A percentile compares a stretch with the other conserved stretches of the same genome.
Evolutionary conservation across 2,797 vertebrate species (phyloP).

Genomic region (Spinus pinus): DNA sequence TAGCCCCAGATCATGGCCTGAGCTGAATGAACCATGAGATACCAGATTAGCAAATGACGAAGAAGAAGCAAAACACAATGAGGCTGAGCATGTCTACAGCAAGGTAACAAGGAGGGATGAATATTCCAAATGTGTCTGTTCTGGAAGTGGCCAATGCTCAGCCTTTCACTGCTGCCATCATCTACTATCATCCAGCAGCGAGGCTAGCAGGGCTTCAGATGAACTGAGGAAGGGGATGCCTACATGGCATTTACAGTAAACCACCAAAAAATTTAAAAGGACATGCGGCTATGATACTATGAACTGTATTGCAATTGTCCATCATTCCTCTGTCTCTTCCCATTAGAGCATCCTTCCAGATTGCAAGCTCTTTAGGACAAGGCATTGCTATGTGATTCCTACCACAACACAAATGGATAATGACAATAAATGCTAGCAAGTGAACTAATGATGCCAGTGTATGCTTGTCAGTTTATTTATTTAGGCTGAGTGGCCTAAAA

Average conservation of each 20-base stretch:
- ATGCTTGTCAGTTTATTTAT: neutral
- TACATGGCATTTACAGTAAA: neutral
- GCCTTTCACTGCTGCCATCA: neutral
- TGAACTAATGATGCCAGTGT: neutral
- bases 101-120: neutral
- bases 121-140: neutral
- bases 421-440: neutral
- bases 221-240: neutral
- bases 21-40: neutral
- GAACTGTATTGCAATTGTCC: neutral
- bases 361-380: neutral
- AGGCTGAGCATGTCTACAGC: neutral
- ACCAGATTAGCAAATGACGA: neutral
- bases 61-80: neutral
- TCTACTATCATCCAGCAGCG: neutral
- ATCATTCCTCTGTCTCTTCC: neutral
- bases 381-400: neutral
- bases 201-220: neutral
- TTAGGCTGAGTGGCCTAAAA: neutral
- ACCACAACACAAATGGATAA: rapidly evolving
- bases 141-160: neutral
- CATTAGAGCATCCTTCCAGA: neutral
- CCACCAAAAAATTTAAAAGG: neutral
- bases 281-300: neutral
- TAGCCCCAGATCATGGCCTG: neutral